These are phyloP conservation scores for Ennomos quercinarius DNA, from an alignment of 2,888 invertebrate genomes.

Conservation along the genomic window DNA sequence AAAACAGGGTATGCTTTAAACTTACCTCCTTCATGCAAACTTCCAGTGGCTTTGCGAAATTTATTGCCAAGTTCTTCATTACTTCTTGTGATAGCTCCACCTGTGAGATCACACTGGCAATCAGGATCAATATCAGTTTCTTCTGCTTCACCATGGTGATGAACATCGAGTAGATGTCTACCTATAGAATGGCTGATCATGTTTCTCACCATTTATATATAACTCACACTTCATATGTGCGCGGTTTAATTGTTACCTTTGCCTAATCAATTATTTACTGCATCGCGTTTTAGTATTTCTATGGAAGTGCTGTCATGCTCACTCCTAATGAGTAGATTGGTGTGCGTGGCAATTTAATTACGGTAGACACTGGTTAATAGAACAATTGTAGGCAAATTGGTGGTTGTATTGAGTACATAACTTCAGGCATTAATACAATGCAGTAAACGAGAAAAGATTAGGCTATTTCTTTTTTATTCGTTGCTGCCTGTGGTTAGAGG, in stretches of 20 bases:
- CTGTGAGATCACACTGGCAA: constrained; percentile 18
- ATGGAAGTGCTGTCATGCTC: constrained; percentile 15
- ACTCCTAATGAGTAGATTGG: constrained; percentile 8
- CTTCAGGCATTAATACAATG: neutral
- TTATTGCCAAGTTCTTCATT: constrained; percentile 38
- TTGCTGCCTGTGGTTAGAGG: neutral
- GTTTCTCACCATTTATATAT: constrained; percentile 27
- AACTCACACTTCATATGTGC: constrained; percentile 15
- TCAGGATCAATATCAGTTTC: constrained; percentile 20
- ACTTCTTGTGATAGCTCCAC: constrained; percentile 40
- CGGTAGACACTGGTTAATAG: neutral
- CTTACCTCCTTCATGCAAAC: constrained; percentile 39
- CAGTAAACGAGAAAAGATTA: neutral
- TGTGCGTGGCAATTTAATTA: constrained; percentile 6
- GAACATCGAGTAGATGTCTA: neutral
- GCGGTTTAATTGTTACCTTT: constrained; percentile 16
- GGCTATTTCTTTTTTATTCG: neutral
- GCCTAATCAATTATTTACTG: constrained; percentile 19
- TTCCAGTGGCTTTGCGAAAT: constrained; percentile 42
- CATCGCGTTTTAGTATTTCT: constrained; percentile 14
- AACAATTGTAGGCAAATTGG: constrained; percentile 3
- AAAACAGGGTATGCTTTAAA: neutral
- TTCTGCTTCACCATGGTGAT: constrained; percentile 21
- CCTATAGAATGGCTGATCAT: constrained; percentile 2
- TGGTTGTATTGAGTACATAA: neutral